phyloP scores from a whole-genome alignment of 2,888 invertebrate genomes.

The Netelia melanura region DNA sequence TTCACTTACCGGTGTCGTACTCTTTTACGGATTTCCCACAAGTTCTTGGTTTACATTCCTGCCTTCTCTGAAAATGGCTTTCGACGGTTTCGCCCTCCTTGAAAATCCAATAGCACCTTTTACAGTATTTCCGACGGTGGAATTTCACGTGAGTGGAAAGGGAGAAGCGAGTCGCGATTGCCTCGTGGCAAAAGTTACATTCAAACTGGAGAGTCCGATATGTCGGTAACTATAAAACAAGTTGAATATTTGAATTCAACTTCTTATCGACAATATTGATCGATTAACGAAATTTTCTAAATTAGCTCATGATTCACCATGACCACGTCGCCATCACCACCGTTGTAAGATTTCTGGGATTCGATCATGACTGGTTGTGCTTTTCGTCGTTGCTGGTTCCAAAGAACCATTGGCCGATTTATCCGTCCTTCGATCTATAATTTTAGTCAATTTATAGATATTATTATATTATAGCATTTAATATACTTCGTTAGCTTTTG shows the following conservation, averaged over 20 bases:
- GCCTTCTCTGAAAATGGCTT: constrained; percentile 70
- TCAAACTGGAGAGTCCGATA: constrained; percentile 71
- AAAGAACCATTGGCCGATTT: constrained; percentile 69
- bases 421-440: constrained; percentile 68
- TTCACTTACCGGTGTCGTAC: not conserved
- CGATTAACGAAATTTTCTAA: constrained; percentile 2
- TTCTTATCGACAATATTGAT: constrained; percentile 6
- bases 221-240: constrained; percentile 65
- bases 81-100: constrained; percentile 75
- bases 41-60: constrained; percentile 42
- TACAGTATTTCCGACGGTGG: constrained; percentile 76
- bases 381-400: constrained; percentile 69
- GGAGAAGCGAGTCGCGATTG: constrained; percentile 77
- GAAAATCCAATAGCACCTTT: constrained; percentile 77
- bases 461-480: not conserved
- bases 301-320: constrained; percentile 63
- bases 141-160: constrained; percentile 80
- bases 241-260: not conserved
- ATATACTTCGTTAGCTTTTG: not conserved
- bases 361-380: constrained; percentile 49
- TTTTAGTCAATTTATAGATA: not conserved
- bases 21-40: not conserved
- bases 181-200: constrained; percentile 78
- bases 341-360: constrained; percentile 57
- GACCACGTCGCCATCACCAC: constrained; percentile 57